phyloP scores from a whole-genome alignment of 2,888 invertebrate genomes.

The Heliconius aoede region DNA sequence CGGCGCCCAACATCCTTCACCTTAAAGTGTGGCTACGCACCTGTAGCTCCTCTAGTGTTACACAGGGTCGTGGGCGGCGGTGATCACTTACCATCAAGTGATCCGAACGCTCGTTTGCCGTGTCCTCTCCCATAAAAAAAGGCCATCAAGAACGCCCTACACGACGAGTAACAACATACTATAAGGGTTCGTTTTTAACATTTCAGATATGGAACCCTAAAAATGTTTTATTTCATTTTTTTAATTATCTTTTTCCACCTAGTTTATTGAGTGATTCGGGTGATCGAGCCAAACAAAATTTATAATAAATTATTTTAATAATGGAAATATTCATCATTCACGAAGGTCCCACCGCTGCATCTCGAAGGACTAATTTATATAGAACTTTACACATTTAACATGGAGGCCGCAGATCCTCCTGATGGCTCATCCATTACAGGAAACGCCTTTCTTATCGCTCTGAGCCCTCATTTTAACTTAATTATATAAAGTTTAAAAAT shows the following conservation, averaged over 20 bases:
- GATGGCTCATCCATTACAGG: conserved; percentile 21
- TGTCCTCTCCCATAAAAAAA: too few species aligned
- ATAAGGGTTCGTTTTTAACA: too few species aligned
- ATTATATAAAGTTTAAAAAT: conserved; percentile 17
- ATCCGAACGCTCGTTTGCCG: too few species aligned
- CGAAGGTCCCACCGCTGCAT: neutral
- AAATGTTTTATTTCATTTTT: neutral
- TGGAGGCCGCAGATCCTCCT: neutral
- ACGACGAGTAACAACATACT: too few species aligned
- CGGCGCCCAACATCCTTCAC: too few species aligned
- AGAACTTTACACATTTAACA: conserved; percentile 30
- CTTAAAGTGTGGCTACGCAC: too few species aligned
- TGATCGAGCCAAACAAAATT: conserved; percentile 4
- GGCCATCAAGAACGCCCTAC: too few species aligned
- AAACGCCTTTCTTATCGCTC: conserved; percentile 8
- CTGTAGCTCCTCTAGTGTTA: too few species aligned
- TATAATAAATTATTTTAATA: neutral
- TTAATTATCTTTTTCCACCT: neutral
- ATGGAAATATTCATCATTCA: conserved; percentile 13
- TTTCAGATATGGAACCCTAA: too few species aligned
- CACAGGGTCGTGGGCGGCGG: too few species aligned
- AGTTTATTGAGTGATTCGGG: neutral
- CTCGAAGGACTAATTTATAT: conserved; percentile 9
- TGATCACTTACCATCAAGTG: too few species aligned
- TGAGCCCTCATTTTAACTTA: neutral